Evolutionary conservation across 1,140 invertebrate genomes (phyloP).

Genomic region (Meteorus sp.): DNA sequence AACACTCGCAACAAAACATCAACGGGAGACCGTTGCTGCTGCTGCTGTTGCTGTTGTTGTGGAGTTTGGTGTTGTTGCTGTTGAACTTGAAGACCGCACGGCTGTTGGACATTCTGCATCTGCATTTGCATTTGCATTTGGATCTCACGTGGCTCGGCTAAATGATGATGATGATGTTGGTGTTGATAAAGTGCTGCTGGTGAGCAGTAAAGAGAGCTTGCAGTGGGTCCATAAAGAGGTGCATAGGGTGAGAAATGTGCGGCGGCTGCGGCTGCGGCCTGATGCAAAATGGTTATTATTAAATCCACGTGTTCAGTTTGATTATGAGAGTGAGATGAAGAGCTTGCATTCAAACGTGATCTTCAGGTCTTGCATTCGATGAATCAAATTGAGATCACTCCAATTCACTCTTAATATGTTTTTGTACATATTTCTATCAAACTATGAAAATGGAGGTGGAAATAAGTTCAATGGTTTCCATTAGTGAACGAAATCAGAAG

Average conservation of each 20-base stretch:
- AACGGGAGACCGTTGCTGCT: constrained; percentile 67
- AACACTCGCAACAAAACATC: constrained; percentile 81
- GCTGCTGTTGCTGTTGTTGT: constrained; percentile 54
- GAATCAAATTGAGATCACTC: no score
- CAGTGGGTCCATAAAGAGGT: constrained; percentile 52
- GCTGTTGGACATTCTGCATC: constrained; percentile 49
- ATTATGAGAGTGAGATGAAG: no score
- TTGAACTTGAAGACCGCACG: constrained; percentile 48
- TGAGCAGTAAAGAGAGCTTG: constrained; percentile 52
- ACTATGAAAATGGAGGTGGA: no score
- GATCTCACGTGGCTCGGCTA: constrained; percentile 48
- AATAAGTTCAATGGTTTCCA: no score
- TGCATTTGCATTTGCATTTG: constrained; percentile 58
- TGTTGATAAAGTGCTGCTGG: constrained; percentile 57
- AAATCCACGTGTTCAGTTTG: no score
- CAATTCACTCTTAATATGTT: no score
- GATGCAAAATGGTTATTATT: constrained; percentile 17
- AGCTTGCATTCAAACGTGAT: no score
- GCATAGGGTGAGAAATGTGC: constrained; percentile 53
- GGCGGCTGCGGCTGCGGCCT: constrained; percentile 47
- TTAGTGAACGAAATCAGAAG: no score
- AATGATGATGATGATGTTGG: constrained; percentile 49
- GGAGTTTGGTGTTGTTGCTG: constrained; percentile 52
- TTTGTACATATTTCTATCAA: no score
- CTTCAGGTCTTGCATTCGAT: no score